A percentile compares a stretch with the other conserved stretches of the same genome.
Conservation (phyloP, 2,113 vertebrate genomes). For the Chunga burmeisteri region DNA sequence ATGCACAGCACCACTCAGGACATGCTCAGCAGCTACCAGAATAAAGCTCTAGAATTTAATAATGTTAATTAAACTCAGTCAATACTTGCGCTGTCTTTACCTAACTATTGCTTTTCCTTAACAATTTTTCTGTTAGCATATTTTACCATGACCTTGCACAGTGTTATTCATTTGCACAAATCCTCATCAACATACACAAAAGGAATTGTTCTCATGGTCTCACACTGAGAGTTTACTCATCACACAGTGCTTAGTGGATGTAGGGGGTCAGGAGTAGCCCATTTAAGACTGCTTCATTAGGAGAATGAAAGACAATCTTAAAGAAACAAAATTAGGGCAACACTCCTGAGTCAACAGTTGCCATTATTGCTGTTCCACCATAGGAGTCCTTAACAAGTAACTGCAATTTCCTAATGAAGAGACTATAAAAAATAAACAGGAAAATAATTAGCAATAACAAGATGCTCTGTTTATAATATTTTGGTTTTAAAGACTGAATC, state of each 20-base stretch:
- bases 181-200: slow-evolving; percentile 12
- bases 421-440: not conserved
- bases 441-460: slow-evolving; percentile 49
- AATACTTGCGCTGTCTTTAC: not conserved
- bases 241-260: not conserved
- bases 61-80: not conserved
- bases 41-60: not conserved
- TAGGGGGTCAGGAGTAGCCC: not conserved
- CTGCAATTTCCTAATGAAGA: slow-evolving; percentile 3
- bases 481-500: not conserved
- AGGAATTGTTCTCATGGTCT: slow-evolving; percentile 32
- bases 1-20: not conserved
- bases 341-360: slow-evolving; percentile 53
- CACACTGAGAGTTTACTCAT: slow-evolving; percentile 54
- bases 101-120: not conserved
- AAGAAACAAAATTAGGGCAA: slow-evolving; percentile 47
- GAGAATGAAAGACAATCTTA: slow-evolving; percentile 32
- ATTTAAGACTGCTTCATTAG: slow-evolving; percentile 48
- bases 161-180: slow-evolving; percentile 14
- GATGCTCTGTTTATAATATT: not conserved
- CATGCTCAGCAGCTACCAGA: not conserved
- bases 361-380: not conserved
- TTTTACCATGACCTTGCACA: not conserved
- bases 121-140: not conserved
- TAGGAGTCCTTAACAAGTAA: slow-evolving; percentile 10